Evolutionary conservation across 1,140 invertebrate species (phyloP).

Genomic region (Drosophila repleta): DNA sequence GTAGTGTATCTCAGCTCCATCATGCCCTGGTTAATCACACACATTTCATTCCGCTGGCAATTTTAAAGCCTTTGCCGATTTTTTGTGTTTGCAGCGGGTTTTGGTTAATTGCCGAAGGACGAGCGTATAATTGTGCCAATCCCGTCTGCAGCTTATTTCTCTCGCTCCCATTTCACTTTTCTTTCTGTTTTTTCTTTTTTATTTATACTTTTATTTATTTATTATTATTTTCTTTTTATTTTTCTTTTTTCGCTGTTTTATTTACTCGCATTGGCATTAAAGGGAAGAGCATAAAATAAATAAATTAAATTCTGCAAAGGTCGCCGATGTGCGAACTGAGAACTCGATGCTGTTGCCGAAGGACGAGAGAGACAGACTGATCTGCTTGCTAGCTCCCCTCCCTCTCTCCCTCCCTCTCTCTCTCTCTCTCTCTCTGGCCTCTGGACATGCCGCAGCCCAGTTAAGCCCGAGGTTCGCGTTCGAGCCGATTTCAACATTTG

Average conservation of each 20-base stretch:
- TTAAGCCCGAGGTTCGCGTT: slow-evolving; percentile 3
- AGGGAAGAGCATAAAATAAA: slow-evolving; percentile 52
- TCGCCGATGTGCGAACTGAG: slow-evolving; percentile 30
- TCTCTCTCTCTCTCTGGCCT: neutral
- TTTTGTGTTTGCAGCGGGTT: slow-evolving; percentile 16
- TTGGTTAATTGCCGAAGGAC: slow-evolving; percentile 74
- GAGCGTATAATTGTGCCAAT: slow-evolving; percentile 74
- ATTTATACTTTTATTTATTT: slow-evolving; percentile 23
- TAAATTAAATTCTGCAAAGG: slow-evolving; percentile 50
- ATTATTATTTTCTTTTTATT: slow-evolving; percentile 11
- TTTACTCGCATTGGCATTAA: slow-evolving; percentile 52
- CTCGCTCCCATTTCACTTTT: neutral
- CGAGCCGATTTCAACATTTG: slow-evolving; percentile 54
- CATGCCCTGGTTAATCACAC: neutral
- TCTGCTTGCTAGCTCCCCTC: neutral
- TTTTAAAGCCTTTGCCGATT: slow-evolving; percentile 18
- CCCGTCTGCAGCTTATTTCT: slow-evolving; percentile 35
- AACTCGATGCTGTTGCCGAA: slow-evolving; percentile 17
- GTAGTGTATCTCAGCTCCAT: neutral
- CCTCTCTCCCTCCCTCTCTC: neutral
- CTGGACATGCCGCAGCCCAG: neutral
- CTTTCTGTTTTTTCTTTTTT: slow-evolving; percentile 10
- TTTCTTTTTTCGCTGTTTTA: slow-evolving; percentile 27
- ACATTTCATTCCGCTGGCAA: neutral
- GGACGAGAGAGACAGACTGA: slow-evolving; percentile 13